These are phyloP conservation scores for Nibea albiflora DNA, from an alignment of 2,113 vertebrate species.

Conservation along the genomic window DNA sequence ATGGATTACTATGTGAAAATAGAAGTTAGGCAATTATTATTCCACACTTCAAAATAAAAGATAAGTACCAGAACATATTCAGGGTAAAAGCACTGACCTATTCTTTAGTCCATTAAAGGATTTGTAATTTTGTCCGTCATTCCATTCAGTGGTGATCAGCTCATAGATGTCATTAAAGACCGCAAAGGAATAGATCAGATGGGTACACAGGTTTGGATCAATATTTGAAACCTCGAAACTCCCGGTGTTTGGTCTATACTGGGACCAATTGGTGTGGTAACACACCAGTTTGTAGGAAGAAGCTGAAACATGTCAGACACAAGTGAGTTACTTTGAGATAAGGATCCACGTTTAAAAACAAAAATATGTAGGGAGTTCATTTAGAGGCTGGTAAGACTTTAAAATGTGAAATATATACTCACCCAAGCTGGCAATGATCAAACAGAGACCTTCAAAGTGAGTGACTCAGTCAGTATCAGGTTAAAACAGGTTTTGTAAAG, in stretches of 20 bases:
- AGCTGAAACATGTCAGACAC: slow-evolving; percentile 43
- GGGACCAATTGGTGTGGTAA: slow-evolving; percentile 88
- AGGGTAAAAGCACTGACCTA: slow-evolving; percentile 59
- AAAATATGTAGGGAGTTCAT: neutral
- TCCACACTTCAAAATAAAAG: neutral
- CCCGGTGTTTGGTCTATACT: slow-evolving; percentile 77
- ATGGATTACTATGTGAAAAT: slow-evolving; percentile 77
- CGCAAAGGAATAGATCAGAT: slow-evolving; percentile 87
- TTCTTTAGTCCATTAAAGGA: slow-evolving; percentile 85
- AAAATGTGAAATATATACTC: slow-evolving; percentile 5
- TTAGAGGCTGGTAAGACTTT: neutral
- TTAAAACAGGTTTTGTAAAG: neutral
- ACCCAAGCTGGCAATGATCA: slow-evolving; percentile 42
- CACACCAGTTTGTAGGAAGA: slow-evolving; percentile 83
- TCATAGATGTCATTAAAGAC: slow-evolving; percentile 74
- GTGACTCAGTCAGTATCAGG: neutral
- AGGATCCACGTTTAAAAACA: neutral
- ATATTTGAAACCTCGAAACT: slow-evolving; percentile 77
- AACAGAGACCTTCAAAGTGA: slow-evolving; percentile 28
- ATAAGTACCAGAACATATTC: no score
- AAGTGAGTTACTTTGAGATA: neutral
- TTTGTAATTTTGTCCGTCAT: slow-evolving; percentile 79
- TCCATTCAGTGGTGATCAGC: slow-evolving; percentile 71
- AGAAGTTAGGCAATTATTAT: neutral
- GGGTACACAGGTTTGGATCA: slow-evolving; percentile 82